A percentile compares a stretch with the other conserved stretches of the same genome.
These are phyloP conservation scores for Ophthalmolycus amberensis DNA, from an alignment of 2,113 vertebrate species.

Conservation along the genomic window DNA sequence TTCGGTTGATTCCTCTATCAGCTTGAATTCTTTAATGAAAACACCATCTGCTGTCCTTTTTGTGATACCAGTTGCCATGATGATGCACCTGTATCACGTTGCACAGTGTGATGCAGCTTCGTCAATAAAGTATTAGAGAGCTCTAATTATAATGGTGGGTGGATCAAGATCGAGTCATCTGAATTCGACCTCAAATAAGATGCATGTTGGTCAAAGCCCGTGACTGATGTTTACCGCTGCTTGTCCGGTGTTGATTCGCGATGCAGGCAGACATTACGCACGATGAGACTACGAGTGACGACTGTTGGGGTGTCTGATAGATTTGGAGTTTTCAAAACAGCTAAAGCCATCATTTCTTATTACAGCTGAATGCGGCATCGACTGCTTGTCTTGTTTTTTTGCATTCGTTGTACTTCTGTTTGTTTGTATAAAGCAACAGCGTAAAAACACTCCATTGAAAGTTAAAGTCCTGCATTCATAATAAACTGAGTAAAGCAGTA, in stretches of 20 bases:
- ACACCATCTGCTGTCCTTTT: slow-evolving; percentile 79
- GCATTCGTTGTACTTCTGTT: background rate
- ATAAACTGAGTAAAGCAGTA: no score
- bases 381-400: background rate
- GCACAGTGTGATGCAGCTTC: slow-evolving; percentile 46
- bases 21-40: slow-evolving; percentile 80
- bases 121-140: slow-evolving; percentile 63
- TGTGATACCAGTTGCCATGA: slow-evolving; percentile 69
- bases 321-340: slow-evolving; percentile 41
- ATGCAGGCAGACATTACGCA: slow-evolving; percentile 7
- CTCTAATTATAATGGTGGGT: background rate
- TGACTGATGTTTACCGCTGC: slow-evolving; percentile 23
- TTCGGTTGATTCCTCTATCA: slow-evolving; percentile 69
- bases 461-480: no score
- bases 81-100: slow-evolving; percentile 64
- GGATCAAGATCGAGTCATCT: slow-evolving; percentile 55
- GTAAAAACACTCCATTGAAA: background rate
- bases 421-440: background rate
- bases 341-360: slow-evolving; percentile 1
- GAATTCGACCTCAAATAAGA: slow-evolving; percentile 54
- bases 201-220: slow-evolving; percentile 15
- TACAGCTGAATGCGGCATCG: background rate
- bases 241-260: slow-evolving; percentile 20
- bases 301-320: slow-evolving; percentile 36
- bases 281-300: slow-evolving; percentile 19